Evolutionary conservation across 2,888 invertebrate genomes (phyloP).

Genomic region (Xestia c-nigrum): DNA sequence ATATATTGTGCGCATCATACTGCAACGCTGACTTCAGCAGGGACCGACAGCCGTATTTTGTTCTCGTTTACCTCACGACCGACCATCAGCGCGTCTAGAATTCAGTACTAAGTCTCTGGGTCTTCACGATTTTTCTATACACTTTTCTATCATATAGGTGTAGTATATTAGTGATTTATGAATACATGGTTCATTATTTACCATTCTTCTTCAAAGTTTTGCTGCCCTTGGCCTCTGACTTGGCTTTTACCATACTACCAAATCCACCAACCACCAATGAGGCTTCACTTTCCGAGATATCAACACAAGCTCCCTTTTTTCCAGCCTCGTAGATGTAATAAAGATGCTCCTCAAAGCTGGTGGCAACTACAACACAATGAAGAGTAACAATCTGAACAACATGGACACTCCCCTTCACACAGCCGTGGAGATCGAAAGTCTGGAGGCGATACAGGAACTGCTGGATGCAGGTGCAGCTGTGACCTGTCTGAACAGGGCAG

Average conservation of each 20-base stretch:
- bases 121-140: too few species aligned
- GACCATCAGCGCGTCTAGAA: too few species aligned
- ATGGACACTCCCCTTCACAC: constrained; percentile 88
- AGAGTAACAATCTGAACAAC: constrained; percentile 56
- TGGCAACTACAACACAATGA: constrained; percentile 75
- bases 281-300: not conserved
- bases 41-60: too few species aligned
- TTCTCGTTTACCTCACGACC: too few species aligned
- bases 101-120: too few species aligned
- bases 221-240: too few species aligned
- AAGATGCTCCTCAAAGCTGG: constrained; percentile 78
- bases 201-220: not conserved
- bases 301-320: not conserved
- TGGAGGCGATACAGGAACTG: constrained; percentile 84
- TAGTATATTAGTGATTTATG: too few species aligned
- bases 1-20: too few species aligned
- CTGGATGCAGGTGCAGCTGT: constrained; percentile 83
- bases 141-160: too few species aligned
- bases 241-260: not conserved
- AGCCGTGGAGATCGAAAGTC: constrained; percentile 85
- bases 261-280: too few species aligned
- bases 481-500: constrained; percentile 82
- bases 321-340: constrained; percentile 78
- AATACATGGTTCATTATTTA: not conserved
- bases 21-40: too few species aligned